Evolutionary conservation across 2,888 invertebrate species (phyloP).

Genomic region (Zhuqinia jingwanae): DNA sequence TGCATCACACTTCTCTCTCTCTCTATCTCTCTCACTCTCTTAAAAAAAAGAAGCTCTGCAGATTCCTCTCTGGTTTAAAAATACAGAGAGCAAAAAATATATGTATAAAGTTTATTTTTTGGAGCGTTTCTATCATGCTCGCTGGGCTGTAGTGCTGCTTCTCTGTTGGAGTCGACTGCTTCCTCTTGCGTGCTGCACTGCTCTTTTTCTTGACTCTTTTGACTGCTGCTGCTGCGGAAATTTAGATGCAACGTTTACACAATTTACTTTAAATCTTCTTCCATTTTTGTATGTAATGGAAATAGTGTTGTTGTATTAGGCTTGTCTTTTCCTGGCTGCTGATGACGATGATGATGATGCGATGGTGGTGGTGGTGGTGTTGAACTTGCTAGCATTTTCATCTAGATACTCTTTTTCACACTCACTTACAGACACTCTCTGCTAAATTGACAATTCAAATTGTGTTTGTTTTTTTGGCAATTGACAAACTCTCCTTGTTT

Average conservation of each 20-base stretch:
- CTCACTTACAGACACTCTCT: not conserved
- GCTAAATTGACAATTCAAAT: not conserved
- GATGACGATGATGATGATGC: too few relatives aligned
- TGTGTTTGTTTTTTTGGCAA: slow-evolving; percentile 17
- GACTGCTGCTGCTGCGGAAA: slow-evolving; percentile 24
- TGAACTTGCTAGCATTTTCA: too few relatives aligned
- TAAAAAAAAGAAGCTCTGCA: slow-evolving; percentile 1
- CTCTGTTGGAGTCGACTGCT: slow-evolving; percentile 42
- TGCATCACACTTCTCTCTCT: slow-evolving; percentile 7
- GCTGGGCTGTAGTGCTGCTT: not conserved
- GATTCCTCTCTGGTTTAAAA: slow-evolving; percentile 1
- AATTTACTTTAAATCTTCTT: slow-evolving; percentile 21
- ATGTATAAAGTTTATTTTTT: not conserved
- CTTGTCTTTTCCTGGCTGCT: too few relatives aligned
- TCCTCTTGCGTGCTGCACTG: slow-evolving; percentile 34
- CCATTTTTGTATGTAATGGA: slow-evolving; percentile 37
- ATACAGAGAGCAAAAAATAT: slow-evolving; percentile 12
- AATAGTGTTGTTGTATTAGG: not conserved
- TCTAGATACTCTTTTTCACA: slow-evolving; percentile 7
- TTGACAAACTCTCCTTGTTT: not conserved
- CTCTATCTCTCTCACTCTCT: too few relatives aligned
- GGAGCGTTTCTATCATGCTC: not conserved
- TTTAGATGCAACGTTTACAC: slow-evolving; percentile 33
- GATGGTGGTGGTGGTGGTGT: too few relatives aligned
- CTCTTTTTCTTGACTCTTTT: not conserved